Conservation (phyloP, 2,888 invertebrate genomes). For the Doris montereyensis region DNA sequence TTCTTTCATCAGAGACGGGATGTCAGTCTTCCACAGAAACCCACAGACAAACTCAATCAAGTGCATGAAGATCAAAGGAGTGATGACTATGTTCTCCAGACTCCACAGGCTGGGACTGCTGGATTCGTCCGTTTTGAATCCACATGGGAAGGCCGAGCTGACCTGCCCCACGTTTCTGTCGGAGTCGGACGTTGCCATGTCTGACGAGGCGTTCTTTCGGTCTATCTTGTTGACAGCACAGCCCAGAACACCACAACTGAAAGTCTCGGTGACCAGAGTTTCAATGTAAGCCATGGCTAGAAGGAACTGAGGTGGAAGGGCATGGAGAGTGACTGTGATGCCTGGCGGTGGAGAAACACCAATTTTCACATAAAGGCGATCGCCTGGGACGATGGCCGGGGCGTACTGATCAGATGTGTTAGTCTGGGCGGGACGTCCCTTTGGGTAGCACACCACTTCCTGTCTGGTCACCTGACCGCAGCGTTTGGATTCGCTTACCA, state of each 20-base stretch:
- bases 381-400: conserved; percentile 68
- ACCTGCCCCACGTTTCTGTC: no score
- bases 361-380: conserved; percentile 60
- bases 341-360: conserved; percentile 70
- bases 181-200: no score
- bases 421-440: conserved; percentile 59
- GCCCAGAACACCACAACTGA: conserved; percentile 62
- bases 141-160: no score
- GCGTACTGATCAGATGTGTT: conserved; percentile 68
- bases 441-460: conserved; percentile 69
- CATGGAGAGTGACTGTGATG: conserved; percentile 68
- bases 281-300: conserved; percentile 71
- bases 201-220: neutral
- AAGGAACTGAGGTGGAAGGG: conserved; percentile 71
- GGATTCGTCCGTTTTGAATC: conserved; percentile 38
- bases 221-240: conserved; percentile 41
- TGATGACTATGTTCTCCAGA: conserved; percentile 63
- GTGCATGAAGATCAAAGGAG: conserved; percentile 64
- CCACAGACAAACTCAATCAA: conserved; percentile 67
- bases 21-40: conserved; percentile 67
- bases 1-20: conserved; percentile 69
- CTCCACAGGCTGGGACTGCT: conserved; percentile 61
- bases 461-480: conserved; percentile 66
- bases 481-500: conserved; percentile 69
- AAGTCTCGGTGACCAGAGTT: conserved; percentile 64